Evolutionary conservation across 1,140 invertebrate species (phyloP).

Genomic region (Hirudo medicinalis): DNA sequence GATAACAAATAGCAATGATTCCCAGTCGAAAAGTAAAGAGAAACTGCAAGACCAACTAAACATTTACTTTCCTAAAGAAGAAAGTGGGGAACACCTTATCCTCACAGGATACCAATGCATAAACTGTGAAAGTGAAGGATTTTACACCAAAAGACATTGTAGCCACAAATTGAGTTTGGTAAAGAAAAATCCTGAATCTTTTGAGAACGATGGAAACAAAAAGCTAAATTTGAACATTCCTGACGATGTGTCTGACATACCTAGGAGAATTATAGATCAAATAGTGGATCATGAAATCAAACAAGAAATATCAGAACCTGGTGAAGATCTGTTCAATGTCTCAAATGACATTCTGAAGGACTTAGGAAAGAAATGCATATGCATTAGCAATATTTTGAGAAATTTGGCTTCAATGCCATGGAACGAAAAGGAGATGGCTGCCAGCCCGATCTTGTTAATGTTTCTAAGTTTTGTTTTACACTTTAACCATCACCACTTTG

Average conservation of each 20-base stretch:
- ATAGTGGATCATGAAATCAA: neutral
- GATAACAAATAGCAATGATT: too few species aligned
- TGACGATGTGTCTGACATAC: neutral
- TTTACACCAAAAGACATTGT: too few species aligned
- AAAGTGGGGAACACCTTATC: too few species aligned
- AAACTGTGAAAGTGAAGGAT: too few species aligned
- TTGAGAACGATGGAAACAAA: too few species aligned
- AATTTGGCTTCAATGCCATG: constrained; percentile 5
- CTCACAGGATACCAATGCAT: too few species aligned
- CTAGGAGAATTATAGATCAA: constrained; percentile 11
- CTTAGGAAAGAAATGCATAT: neutral
- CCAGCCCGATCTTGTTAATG: neutral
- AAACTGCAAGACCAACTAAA: too few species aligned
- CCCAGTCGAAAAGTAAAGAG: too few species aligned
- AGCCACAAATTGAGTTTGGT: too few species aligned
- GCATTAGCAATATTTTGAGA: constrained; percentile 5
- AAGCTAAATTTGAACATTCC: too few species aligned
- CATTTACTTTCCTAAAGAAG: too few species aligned
- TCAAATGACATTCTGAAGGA: constrained; percentile 2
- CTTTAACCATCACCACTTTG: constrained; percentile 4
- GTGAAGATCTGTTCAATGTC: neutral
- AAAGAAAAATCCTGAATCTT: too few species aligned
- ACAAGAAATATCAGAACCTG: constrained; percentile 10
- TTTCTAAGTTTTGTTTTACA: neutral
- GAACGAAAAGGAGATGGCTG: constrained; percentile 15